Conservation (phyloP, 1,140 invertebrate genomes). For the Asobara japonica region DNA sequence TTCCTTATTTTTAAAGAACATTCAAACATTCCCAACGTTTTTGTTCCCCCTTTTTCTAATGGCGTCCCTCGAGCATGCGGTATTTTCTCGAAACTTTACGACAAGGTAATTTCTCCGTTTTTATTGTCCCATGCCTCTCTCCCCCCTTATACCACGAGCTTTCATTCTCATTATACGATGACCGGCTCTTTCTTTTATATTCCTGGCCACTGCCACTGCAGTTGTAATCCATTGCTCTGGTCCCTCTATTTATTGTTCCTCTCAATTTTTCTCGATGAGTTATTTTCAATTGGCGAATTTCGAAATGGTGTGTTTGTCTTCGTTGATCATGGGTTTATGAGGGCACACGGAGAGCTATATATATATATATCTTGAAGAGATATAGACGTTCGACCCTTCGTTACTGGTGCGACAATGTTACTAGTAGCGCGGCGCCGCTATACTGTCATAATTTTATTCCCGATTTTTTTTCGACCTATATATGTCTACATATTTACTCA, state of each 20-base stretch:
- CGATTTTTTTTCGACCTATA: too few relatives aligned
- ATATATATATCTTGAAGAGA: background rate
- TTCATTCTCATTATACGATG: constrained; percentile 9
- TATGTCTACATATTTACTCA: too few relatives aligned
- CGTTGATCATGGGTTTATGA: too few relatives aligned
- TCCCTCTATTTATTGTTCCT: background rate
- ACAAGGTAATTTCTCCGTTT: constrained; percentile 33
- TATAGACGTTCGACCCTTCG: too few relatives aligned
- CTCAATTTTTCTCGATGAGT: background rate
- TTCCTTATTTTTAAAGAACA: too few relatives aligned
- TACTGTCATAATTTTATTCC: too few relatives aligned
- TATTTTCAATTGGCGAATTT: background rate
- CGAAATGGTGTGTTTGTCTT: background rate
- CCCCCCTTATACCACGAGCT: background rate
- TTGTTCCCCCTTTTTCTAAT: background rate
- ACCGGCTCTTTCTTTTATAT: constrained; percentile 8
- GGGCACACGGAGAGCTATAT: too few relatives aligned
- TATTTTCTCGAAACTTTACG: constrained; percentile 32
- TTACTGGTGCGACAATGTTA: too few relatives aligned
- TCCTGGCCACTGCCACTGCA: background rate
- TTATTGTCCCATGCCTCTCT: constrained; percentile 18
- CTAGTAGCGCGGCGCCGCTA: too few relatives aligned
- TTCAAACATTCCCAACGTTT: too few relatives aligned
- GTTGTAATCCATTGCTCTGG: constrained; percentile 1
- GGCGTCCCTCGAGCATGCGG: constrained; percentile 3